These are phyloP conservation scores for Amphiura filiformis DNA, from an alignment of 35 echinoderm and acorn worm genomes.

Conservation along the genomic window DNA sequence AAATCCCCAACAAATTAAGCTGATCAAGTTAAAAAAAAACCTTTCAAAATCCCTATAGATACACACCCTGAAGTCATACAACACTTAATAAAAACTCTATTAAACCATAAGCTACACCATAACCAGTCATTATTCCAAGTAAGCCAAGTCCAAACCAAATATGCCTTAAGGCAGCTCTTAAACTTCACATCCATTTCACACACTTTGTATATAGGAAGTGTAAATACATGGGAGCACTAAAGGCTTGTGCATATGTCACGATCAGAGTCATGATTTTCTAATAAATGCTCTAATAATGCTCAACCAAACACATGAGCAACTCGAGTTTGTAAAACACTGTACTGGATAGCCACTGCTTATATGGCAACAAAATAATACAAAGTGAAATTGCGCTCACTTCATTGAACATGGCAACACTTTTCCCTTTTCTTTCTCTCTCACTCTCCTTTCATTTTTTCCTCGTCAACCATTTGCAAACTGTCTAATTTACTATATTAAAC, in stretches of 20 bases:
- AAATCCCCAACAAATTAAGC: neutral
- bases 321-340: neutral
- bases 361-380: neutral
- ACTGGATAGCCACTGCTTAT: neutral
- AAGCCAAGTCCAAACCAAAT: neutral
- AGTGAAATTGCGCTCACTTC: neutral
- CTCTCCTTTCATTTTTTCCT: too few relatives aligned
- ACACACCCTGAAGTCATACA: neutral
- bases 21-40: neutral
- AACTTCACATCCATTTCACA: neutral
- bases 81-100: neutral
- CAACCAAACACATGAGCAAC: neutral
- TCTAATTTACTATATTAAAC: too few relatives aligned
- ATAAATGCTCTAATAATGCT: neutral
- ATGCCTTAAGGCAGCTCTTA: neutral
- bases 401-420: neutral
- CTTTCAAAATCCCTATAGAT: neutral
- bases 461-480: too few relatives aligned
- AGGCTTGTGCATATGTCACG: neutral
- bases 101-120: neutral
- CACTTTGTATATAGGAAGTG: neutral
- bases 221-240: conserved; percentile 1
- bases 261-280: conserved; percentile 7
- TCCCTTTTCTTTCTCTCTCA: neutral
- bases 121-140: too few relatives aligned